phyloP scores from a whole-genome alignment of 37 sponge, comb jelly and placozoan species.

The Hexactinellida sp. region DNA sequence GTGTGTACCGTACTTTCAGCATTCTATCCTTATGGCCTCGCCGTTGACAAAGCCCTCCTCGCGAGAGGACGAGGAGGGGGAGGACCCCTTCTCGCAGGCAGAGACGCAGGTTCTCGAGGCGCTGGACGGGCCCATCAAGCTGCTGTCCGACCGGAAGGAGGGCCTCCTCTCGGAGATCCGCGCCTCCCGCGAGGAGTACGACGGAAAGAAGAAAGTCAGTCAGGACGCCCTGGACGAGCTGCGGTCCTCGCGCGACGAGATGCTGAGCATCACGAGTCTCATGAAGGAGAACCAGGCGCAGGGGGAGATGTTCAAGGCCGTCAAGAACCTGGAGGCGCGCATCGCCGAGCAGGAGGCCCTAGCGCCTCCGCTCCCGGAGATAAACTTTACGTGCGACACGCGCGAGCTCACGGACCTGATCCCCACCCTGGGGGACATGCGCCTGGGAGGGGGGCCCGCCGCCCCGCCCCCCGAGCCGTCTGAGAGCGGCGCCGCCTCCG shows the following conservation, averaged over 20 bases:
- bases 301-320: neutral
- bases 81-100: neutral
- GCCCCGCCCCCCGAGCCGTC: neutral
- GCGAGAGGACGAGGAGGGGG: neutral
- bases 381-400: neutral
- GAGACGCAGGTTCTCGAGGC: neutral
- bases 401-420: neutral
- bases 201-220: neutral
- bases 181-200: neutral
- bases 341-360: neutral
- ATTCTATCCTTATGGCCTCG: neutral
- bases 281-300: constrained; percentile 1
- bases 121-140: neutral
- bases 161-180: neutral
- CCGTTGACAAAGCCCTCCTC: neutral
- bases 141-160: neutral
- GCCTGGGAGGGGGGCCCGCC: neutral
- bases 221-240: neutral
- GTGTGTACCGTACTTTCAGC: too few species aligned
- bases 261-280: neutral
- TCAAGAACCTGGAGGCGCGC: neutral
- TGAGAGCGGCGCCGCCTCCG: neutral
- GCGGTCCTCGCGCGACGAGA: neutral
- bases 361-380: neutral
- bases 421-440: neutral